These are phyloP conservation scores for Dreissena rostriformis DNA, from an alignment of 1,140 invertebrate species.

Conservation along the genomic window DNA sequence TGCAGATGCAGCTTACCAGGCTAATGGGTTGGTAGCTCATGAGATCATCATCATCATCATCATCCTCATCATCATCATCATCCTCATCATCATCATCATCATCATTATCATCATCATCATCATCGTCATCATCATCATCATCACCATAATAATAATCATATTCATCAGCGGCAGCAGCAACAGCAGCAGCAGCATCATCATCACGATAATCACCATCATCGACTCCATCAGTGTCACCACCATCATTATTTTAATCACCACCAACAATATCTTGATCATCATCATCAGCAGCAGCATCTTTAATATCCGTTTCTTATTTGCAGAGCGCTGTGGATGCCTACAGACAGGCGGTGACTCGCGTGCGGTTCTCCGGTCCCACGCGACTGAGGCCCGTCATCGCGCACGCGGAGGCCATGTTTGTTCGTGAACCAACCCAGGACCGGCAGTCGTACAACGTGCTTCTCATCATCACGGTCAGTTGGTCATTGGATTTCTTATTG, in stretches of 20 bases:
- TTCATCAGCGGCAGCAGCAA: too few relatives aligned
- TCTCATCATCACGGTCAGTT: conserved; percentile 68
- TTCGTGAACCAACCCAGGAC: conserved; percentile 57
- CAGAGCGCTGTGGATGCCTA: conserved; percentile 63
- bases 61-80: too few relatives aligned
- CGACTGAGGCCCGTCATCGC: conserved; percentile 65
- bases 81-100: too few relatives aligned
- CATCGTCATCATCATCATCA: too few relatives aligned
- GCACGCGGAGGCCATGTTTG: conserved; percentile 58
- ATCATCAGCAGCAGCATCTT: background rate
- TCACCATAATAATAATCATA: too few relatives aligned
- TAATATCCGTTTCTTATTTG: background rate
- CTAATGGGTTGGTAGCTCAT: too few relatives aligned
- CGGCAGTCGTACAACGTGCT: conserved; percentile 66
- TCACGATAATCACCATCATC: background rate
- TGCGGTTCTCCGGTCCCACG: conserved; percentile 69
- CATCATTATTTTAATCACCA: too few relatives aligned
- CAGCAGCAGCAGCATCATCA: too few relatives aligned
- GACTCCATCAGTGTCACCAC: background rate
- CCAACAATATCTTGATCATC: too few relatives aligned
- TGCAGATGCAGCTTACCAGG: too few relatives aligned
- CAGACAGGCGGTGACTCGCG: conserved; percentile 53
- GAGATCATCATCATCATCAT: too few relatives aligned
- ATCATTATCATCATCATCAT: too few relatives aligned
- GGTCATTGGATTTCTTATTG: background rate